Percentiles rank a stretch among this genome's conserved stretches.
phyloP scores from a whole-genome alignment of 53 echinoderm and acorn worm genomes.

The Apostichopus leukothele region DNA sequence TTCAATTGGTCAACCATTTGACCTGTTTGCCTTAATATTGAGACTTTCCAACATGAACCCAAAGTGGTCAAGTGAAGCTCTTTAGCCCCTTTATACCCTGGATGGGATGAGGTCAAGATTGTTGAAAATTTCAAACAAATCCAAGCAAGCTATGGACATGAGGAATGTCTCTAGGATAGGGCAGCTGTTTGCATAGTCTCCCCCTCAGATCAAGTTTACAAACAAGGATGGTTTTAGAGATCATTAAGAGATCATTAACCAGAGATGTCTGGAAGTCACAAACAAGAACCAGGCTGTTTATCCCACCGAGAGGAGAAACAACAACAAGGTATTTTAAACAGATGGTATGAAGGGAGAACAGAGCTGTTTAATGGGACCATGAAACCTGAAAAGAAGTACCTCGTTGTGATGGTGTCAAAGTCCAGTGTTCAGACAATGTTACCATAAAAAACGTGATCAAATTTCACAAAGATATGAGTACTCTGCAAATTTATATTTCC shows the following conservation, averaged over 20 bases:
- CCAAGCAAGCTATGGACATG: neutral
- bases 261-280: conserved; percentile 36
- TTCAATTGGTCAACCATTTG: neutral
- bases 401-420: too few species aligned
- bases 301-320: too few species aligned
- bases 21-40: neutral
- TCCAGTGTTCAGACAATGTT: too few species aligned
- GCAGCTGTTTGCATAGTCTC: conserved; percentile 9
- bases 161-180: conserved; percentile 12
- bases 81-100: neutral
- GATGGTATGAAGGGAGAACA: too few species aligned
- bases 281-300: neutral
- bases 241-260: conserved; percentile 31
- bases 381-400: too few species aligned
- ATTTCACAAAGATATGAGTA: too few species aligned
- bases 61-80: too few species aligned
- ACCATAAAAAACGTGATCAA: too few species aligned
- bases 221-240: conserved; percentile 2
- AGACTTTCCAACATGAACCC: neutral
- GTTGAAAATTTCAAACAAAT: neutral
- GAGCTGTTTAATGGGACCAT: too few species aligned
- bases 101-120: conserved; percentile 5
- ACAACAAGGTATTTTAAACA: too few species aligned
- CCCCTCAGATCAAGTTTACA: conserved; percentile 29
- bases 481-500: too few species aligned